Percentiles rank a stretch among this genome's conserved stretches.
Conservation (phyloP, 2,797 vertebrate genomes). For the Chiroxiphia lanceolata region DNA sequence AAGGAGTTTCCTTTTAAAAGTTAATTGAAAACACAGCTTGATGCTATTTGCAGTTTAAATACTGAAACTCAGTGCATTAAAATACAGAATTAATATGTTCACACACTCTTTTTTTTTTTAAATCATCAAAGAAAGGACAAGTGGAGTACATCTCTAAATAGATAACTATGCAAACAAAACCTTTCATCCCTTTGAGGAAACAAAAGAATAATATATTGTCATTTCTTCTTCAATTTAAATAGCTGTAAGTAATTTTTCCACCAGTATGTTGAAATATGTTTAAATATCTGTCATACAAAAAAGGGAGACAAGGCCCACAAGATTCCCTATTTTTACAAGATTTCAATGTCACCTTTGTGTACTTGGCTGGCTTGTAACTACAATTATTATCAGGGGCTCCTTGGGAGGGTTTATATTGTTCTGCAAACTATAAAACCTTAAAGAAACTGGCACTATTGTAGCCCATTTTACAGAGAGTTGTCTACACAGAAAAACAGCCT, state of each 20-base stretch:
- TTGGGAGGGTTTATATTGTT: neutral
- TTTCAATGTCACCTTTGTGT: neutral
- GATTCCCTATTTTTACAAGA: neutral
- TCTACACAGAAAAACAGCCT: neutral
- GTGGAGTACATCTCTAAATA: neutral
- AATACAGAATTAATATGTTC: neutral
- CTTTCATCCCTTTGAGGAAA: neutral
- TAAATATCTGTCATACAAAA: neutral
- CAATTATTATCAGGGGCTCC: neutral
- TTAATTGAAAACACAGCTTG: constrained; percentile 66
- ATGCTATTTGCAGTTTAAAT: constrained; percentile 42
- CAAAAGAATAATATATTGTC: neutral
- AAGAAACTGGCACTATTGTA: neutral
- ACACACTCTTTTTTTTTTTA: neutral
- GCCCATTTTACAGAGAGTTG: neutral
- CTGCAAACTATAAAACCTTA: neutral
- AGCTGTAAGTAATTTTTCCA: neutral
- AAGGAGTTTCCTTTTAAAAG: constrained; percentile 8
- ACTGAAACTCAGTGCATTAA: constrained; percentile 29
- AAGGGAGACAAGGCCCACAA: neutral
- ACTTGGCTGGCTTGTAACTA: neutral
- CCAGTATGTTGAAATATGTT: neutral
- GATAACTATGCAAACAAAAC: neutral
- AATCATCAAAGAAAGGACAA: neutral
- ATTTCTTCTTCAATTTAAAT: neutral